Conservation (phyloP, 2,888 invertebrate genomes). For the Eristalinus sepulchralis region DNA sequence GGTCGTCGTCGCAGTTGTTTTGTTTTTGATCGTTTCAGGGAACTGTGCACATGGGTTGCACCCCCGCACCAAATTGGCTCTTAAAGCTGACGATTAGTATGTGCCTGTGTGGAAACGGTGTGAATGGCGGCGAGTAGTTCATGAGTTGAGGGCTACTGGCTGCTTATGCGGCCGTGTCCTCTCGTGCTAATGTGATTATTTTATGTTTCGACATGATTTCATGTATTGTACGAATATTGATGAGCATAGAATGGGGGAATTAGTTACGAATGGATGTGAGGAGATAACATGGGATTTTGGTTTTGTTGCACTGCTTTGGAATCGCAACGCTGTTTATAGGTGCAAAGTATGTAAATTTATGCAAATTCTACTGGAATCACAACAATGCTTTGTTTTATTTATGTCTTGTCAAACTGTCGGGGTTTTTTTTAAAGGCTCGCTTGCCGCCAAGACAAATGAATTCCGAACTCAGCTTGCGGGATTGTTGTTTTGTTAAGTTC, state of each 20-base stretch:
- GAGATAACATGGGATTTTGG: neutral
- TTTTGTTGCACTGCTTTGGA: constrained; percentile 2
- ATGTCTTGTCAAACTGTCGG: neutral
- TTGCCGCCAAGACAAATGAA: neutral
- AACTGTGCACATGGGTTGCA: constrained; percentile 4
- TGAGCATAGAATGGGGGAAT: neutral
- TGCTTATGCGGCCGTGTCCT: constrained; percentile 38
- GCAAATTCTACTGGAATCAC: constrained; percentile 12
- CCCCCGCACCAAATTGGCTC: constrained; percentile 44
- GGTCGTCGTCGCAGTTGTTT: neutral
- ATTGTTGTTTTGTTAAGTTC: neutral
- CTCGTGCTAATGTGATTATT: constrained; percentile 50
- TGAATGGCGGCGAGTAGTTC: constrained; percentile 36
- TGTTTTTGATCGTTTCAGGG: neutral
- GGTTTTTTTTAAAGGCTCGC: neutral
- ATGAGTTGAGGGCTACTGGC: constrained; percentile 47
- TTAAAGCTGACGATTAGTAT: constrained; percentile 2
- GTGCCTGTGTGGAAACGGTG: neutral
- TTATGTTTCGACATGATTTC: constrained; percentile 35
- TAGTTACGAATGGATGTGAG: neutral
- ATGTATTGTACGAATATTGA: neutral
- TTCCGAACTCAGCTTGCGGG: neutral
- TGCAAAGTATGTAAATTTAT: constrained; percentile 22
- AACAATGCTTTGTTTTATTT: neutral
- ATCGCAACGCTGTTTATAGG: neutral